A percentile compares a stretch with the other conserved stretches of the same genome.
Evolutionary conservation across 2,113 vertebrate genomes (phyloP).

Genomic region (Epinephelus moara): DNA sequence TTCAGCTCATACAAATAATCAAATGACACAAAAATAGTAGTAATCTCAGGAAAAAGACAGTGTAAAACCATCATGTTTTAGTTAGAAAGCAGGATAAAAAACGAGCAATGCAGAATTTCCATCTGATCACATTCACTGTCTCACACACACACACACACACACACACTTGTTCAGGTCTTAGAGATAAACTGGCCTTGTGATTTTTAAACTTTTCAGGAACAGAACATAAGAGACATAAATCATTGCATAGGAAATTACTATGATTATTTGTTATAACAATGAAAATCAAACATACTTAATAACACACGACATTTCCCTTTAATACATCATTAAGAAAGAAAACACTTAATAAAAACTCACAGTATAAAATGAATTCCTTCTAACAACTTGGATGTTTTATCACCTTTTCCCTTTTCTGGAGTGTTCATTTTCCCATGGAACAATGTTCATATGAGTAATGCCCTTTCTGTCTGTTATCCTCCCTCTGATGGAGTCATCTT

Average conservation of each 20-base stretch:
- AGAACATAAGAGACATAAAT: neutral
- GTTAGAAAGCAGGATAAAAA: neutral
- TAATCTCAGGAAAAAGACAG: neutral
- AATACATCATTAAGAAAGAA: neutral
- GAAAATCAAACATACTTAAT: neutral
- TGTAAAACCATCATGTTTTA: too few species aligned
- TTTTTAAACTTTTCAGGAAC: neutral
- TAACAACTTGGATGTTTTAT: neutral
- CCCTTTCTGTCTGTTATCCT: neutral
- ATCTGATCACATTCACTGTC: neutral
- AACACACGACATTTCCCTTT: constrained; percentile 29
- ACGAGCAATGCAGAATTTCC: neutral
- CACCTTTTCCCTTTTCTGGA: neutral
- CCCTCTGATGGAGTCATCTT: neutral
- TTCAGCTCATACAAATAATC: neutral
- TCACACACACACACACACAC: too few species aligned
- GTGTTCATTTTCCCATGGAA: neutral
- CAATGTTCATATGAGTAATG: neutral
- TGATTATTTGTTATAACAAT: neutral
- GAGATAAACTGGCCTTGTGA: neutral
- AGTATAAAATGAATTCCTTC: neutral
- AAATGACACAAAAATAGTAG: neutral
- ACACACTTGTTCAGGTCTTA: too few species aligned
- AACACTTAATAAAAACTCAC: neutral
- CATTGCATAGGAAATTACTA: neutral